Base-by-base conservation (phyloP, 2,888 invertebrate species). In the Oligia strigilis region DNA sequence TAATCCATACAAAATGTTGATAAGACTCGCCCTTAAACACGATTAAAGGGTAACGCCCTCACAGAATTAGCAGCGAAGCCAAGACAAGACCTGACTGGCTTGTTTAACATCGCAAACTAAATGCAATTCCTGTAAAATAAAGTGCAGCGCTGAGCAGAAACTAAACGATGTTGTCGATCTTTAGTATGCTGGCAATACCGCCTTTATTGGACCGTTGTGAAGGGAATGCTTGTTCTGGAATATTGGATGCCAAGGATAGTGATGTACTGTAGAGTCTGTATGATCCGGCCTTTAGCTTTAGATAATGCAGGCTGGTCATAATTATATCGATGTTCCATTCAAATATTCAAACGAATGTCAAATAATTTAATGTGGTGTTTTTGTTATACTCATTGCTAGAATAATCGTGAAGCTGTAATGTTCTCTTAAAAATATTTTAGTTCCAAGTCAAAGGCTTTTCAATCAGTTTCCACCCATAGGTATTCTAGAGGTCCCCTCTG, bases 61-160 rank as follows among this genome's bases (percentile, higher is more conserved):
- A 65, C 23, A 60, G 58, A 73, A 78, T 65, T 75, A 70, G 5
- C 49, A 62, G 14, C 40, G 29, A 85, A 52, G 49, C 52, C 66
- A 77, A 64, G 77, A 77, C 81, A 67, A 40, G 71, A 85, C 85
- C 85, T 81, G 76, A 85, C 84, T 69, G 19, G 78, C 82, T 70
- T 72, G 78, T 82, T 78, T 55, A 85, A 85, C 78, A 64, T 73
- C 55, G 69, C 60, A 58, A 84, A 66, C 69, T 75, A 83, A 83
- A 80, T 29, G 80, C 55, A 73, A 80, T 77, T 73, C 66, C 19
- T 71, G 70, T 60, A 14, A 69, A 77, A 86, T 81, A 77, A 79
- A 84, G 71, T 82, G 86, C 87, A 77, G 5, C 13, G 52, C 75
- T 75, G 49, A 71, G 66, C 75, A 71, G 82, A 72, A 82, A 82